phyloP scores from a whole-genome alignment of 2,113 vertebrate species.

The Choloepus hoffmanni region DNA sequence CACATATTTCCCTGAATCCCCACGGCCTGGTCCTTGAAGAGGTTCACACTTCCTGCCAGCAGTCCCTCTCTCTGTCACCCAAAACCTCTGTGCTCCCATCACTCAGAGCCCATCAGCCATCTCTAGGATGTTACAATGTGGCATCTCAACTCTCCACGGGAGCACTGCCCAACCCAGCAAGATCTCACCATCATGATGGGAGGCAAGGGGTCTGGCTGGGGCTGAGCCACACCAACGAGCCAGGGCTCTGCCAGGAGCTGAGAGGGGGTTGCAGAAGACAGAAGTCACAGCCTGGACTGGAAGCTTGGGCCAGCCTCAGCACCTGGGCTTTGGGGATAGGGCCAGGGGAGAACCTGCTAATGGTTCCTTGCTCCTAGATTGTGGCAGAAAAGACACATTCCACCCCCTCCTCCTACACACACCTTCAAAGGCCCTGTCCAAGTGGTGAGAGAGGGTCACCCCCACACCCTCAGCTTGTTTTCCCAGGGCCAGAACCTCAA shows the following conservation, averaged over 20 bases:
- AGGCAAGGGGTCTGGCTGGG: not conserved
- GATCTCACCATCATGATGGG: not conserved
- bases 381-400: not conserved
- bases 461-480: not conserved
- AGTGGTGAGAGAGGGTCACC: not conserved
- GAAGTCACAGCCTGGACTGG: not conserved
- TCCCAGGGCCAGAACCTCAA: not conserved
- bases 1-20: not conserved
- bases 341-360: not conserved
- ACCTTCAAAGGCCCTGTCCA: not conserved
- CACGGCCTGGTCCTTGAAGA: not conserved
- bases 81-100: not conserved
- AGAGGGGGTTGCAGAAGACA: not conserved
- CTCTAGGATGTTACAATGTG: not conserved
- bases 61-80: not conserved
- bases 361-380: not conserved
- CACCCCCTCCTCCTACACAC: not conserved
- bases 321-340: not conserved
- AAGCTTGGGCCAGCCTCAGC: not conserved
- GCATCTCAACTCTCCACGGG: not conserved
- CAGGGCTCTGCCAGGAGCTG: not conserved
- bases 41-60: not conserved
- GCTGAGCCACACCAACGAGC: not conserved
- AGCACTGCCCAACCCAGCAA: not conserved
- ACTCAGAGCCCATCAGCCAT: not conserved